Evolutionary conservation across 2,888 invertebrate genomes (phyloP), one percentile per base, ranked within the genome.

Genomic region (Panopea generosa): DNA sequence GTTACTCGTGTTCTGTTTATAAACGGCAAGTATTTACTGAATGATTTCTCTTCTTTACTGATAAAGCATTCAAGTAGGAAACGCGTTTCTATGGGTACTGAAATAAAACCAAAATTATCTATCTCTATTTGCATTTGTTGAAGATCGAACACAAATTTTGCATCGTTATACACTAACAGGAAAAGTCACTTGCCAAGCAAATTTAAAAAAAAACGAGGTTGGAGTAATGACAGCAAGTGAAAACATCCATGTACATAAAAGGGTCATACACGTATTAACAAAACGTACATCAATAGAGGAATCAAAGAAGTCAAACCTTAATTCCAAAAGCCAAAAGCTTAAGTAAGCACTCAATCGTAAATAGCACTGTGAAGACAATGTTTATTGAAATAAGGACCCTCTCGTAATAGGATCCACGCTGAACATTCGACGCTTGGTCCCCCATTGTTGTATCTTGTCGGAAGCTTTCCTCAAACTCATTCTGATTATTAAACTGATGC

Each of bases 311-410:
- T 62, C 89, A 85, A 89, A 99, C 99, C 98, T 98, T 97, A 94
- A 98, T 96, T 95, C 99, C 99, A 94, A 98, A 99, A 94, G 99
- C 99, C 95, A 98, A 95, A 94, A 99, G 98, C 96, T 99, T 99
- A 95, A 99, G 96, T 94, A 98, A 96, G 94, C 98, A 98, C 96
- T 99, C 99, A 95, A 99, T 96, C 94, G 99, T 98, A 95, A 99
- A 99, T 96, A 99, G 97, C 94, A 97, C 96, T 93, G 99, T 99
- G 95, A 99, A 98, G 95, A 97, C 97, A 95, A 98, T 97, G 96
- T 99, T 99, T 95, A 97, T 96, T 59, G 62, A 74, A 45, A 85
- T 81, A 40, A 85, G 81, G 59, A 85, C 82, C 62, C 57, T 52
- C 61, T 83, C 77, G 50, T 82, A 79, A 47, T 71, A 66, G 18